Evolutionary conservation across 2,113 vertebrate species (phyloP).

Genomic region (Callospermophilus lateralis): DNA sequence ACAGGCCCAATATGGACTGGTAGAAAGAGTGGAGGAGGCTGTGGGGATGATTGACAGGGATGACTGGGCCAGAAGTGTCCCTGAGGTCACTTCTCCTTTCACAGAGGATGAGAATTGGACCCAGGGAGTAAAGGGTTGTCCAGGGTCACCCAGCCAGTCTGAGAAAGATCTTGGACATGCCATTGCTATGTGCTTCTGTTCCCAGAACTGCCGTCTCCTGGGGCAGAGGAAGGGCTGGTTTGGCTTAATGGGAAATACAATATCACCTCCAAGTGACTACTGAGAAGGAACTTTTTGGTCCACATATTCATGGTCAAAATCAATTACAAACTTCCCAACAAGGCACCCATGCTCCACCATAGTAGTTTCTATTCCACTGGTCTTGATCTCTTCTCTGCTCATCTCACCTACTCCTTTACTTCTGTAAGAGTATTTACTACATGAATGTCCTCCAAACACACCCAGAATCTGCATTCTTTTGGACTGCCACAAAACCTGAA

Average conservation of each 20-base stretch:
- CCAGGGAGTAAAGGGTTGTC: neutral
- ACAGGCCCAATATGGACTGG: neutral
- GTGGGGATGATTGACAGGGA: neutral
- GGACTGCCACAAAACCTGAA: constrained; percentile 17
- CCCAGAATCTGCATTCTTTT: neutral
- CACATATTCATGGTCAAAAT: neutral
- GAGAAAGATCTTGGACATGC: neutral
- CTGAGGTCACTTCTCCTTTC: neutral
- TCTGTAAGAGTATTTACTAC: neutral
- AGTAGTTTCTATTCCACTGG: neutral
- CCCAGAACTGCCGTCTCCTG: neutral
- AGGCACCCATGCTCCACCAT: neutral
- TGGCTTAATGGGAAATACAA: neutral
- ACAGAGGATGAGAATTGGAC: neutral
- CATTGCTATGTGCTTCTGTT: accelerated
- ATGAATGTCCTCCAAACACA: neutral
- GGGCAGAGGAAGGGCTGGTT: neutral
- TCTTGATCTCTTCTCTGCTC: neutral
- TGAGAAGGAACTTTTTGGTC: neutral
- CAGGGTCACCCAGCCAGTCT: neutral
- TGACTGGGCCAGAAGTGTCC: neutral
- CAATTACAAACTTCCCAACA: neutral
- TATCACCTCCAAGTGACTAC: neutral
- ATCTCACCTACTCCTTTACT: neutral
- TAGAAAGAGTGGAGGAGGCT: neutral